Evolutionary conservation across 2,113 vertebrate species (phyloP).

Genomic region (Indicator indicator): DNA sequence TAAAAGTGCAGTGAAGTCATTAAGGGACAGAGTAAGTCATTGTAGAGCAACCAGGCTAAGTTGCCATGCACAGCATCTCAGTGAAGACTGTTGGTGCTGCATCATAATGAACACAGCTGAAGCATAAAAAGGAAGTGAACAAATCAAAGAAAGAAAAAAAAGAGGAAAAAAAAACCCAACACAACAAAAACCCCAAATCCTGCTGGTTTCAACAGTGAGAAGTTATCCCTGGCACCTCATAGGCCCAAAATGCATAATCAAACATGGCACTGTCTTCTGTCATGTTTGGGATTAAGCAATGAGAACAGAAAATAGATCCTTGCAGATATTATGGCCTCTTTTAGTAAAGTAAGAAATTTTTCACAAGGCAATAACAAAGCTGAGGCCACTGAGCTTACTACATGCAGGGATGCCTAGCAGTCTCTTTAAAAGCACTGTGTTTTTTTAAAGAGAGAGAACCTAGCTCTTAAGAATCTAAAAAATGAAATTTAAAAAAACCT

Average conservation of each 20-base stretch:
- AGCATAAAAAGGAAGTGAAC: not conserved
- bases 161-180: not conserved
- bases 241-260: not conserved
- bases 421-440: not conserved
- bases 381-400: not conserved
- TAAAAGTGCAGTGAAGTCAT: not conserved
- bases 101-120: not conserved
- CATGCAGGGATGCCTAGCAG: rapidly evolving
- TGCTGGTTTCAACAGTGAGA: not conserved
- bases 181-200: not conserved
- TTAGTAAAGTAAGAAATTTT: not conserved
- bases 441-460: not conserved
- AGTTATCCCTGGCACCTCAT: not conserved
- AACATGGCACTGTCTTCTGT: not conserved
- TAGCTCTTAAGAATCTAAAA: not conserved
- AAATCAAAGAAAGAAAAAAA: not conserved
- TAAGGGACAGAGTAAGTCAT: not conserved
- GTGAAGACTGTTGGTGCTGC: not conserved
- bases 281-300: rapidly evolving
- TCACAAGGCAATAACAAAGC: not conserved
- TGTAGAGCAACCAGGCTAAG: not conserved
- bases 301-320: not conserved
- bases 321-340: not conserved
- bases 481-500: not conserved
- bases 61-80: not conserved